These are phyloP conservation scores for Blomia tropicalis DNA, from an alignment of 2,888 invertebrate genomes.

Conservation along the genomic window DNA sequence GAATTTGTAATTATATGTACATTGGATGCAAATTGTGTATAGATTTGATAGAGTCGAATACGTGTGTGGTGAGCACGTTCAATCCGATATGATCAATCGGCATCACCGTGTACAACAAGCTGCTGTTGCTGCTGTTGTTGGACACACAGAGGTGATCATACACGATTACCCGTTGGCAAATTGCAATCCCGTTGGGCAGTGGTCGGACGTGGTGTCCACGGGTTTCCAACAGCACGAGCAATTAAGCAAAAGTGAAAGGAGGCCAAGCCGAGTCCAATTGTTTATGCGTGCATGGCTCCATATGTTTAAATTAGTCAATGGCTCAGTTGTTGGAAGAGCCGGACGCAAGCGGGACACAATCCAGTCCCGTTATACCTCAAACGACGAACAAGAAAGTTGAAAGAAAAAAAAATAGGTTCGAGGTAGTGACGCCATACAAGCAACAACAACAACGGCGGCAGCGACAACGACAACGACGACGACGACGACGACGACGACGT, in stretches of 20 bases:
- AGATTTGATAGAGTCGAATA: not conserved
- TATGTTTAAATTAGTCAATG: not conserved
- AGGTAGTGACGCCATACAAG: no score
- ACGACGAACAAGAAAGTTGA: not conserved
- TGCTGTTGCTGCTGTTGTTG: no score
- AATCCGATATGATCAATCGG: not conserved
- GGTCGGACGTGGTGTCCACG: not conserved
- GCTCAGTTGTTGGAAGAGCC: not conserved
- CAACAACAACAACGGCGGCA: not conserved
- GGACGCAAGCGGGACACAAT: not conserved
- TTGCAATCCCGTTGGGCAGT: no score
- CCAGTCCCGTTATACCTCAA: no score
- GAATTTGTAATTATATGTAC: no score
- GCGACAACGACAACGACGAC: no score
- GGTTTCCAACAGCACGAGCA: not conserved
- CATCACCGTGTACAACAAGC: not conserved
- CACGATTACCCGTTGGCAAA: no score
- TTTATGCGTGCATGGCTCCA: not conserved
- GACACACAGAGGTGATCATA: no score
- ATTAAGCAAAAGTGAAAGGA: conserved; percentile 6
- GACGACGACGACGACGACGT: no score
- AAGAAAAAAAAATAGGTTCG: no score
- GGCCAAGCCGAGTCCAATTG: not conserved
- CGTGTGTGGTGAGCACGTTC: no score
- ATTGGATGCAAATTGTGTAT: not conserved